Evolutionary conservation across 2,888 invertebrate species (phyloP).

Genomic region (Sinopyrophorus schimmeli): DNA sequence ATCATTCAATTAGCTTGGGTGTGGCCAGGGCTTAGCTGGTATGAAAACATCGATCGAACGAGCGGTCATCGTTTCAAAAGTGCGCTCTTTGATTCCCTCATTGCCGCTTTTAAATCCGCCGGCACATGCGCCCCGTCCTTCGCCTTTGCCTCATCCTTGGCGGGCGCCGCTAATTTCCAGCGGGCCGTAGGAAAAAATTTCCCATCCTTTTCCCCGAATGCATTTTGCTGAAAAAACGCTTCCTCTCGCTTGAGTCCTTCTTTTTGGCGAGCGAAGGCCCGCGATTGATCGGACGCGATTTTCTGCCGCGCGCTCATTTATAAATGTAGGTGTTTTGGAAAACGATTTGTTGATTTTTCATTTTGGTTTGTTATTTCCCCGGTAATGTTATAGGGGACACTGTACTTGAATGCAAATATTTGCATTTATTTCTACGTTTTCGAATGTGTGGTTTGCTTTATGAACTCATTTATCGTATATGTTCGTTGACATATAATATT

Average conservation of each 20-base stretch:
- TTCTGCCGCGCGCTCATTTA: slow-evolving; percentile 39
- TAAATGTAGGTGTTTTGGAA: slow-evolving; percentile 45
- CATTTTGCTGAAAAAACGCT: slow-evolving; percentile 31
- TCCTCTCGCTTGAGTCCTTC: slow-evolving; percentile 33
- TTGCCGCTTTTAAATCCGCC: slow-evolving; percentile 54
- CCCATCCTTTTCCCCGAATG: slow-evolving; percentile 15
- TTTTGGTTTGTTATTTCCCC: slow-evolving; percentile 35
- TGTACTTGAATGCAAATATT: slow-evolving; percentile 30
- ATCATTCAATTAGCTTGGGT: slow-evolving; percentile 58
- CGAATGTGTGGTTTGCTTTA: slow-evolving; percentile 27
- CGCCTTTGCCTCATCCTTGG: slow-evolving; percentile 44
- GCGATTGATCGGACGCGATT: slow-evolving; percentile 33
- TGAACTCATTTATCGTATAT: slow-evolving; percentile 24
- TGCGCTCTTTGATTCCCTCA: slow-evolving; percentile 57
- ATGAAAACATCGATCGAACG: slow-evolving; percentile 59
- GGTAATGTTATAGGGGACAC: slow-evolving; percentile 24
- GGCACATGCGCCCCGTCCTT: slow-evolving; percentile 47
- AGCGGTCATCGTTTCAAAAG: slow-evolving; percentile 58
- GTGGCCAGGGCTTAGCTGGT: slow-evolving; percentile 55
- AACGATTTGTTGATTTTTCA: slow-evolving; percentile 44
- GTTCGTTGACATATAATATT: slow-evolving; percentile 29
- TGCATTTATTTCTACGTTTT: slow-evolving; percentile 30
- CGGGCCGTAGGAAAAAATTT: slow-evolving; percentile 45
- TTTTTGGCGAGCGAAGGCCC: slow-evolving; percentile 12
- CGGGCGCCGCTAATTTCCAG: slow-evolving; percentile 46